phyloP scores from a whole-genome alignment of 1,140 invertebrate genomes.

The Tetranychus urticae region DNA sequence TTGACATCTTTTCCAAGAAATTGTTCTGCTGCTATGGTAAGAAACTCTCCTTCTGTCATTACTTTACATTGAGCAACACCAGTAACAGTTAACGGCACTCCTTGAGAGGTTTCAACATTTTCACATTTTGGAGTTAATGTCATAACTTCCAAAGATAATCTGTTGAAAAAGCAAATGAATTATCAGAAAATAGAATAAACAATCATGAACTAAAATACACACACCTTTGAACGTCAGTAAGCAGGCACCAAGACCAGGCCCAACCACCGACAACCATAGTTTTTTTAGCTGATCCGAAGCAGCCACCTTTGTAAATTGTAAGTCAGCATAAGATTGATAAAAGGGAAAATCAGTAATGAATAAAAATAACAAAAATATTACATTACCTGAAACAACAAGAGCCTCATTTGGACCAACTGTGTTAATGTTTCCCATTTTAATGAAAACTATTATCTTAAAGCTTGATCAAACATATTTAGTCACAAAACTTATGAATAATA shows the following conservation, averaged over 20 bases:
- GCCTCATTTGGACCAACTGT: constrained; percentile 74
- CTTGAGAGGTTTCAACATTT: constrained; percentile 79
- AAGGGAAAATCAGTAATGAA: not conserved
- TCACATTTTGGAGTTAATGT: constrained; percentile 65
- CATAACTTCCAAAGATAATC: not conserved
- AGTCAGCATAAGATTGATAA: constrained; percentile 25
- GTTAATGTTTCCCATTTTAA: constrained; percentile 75
- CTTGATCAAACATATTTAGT: too few species aligned
- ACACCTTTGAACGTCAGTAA: constrained; percentile 61
- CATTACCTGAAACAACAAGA: not conserved
- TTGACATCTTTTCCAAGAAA: constrained; percentile 76
- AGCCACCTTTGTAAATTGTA: constrained; percentile 58
- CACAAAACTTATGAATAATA: too few species aligned
- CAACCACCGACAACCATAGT: constrained; percentile 73
- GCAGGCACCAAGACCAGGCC: constrained; percentile 93
- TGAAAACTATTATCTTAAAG: not conserved
- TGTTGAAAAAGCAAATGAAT: too few species aligned
- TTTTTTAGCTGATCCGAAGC: constrained; percentile 5
- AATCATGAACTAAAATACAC: constrained; percentile 14
- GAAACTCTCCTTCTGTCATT: constrained; percentile 50
- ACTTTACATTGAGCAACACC: constrained; percentile 77
- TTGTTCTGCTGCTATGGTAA: constrained; percentile 85
- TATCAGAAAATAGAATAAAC: constrained; percentile 48
- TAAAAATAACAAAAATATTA: not conserved
- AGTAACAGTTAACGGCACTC: constrained; percentile 81